A percentile compares a stretch with the other conserved stretches of the same genome.
These are phyloP conservation scores for Trichopria drosophilae DNA, from an alignment of 2,888 invertebrate genomes.

Conservation along the genomic window DNA sequence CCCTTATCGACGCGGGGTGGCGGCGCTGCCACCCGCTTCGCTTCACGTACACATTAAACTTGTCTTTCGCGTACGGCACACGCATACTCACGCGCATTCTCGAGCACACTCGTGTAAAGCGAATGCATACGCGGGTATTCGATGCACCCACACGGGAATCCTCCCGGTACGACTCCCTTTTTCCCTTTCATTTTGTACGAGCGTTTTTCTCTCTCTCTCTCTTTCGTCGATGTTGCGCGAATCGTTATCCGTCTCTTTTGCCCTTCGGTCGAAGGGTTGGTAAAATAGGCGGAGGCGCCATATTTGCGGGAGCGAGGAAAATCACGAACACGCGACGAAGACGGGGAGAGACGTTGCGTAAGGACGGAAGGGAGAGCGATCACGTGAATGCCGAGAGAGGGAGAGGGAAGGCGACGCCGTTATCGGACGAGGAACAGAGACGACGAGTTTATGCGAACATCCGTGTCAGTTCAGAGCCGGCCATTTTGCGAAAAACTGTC, in stretches of 20 bases:
- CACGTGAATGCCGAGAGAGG: conserved; percentile 24
- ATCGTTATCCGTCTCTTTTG: conserved; percentile 22
- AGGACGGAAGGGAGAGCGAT: conserved; percentile 31
- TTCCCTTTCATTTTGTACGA: conserved; percentile 5
- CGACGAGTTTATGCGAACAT: conserved; percentile 54
- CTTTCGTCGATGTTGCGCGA: conserved; percentile 35
- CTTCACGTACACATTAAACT: conserved; percentile 37
- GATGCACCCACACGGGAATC: conserved; percentile 26
- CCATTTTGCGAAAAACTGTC: conserved; percentile 59
- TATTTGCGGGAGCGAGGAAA: conserved; percentile 58
- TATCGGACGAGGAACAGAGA: conserved; percentile 28
- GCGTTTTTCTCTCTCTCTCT: conserved; percentile 29
- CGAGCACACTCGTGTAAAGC: conserved; percentile 12
- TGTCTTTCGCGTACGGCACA: conserved; percentile 33
- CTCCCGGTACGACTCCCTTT: conserved; percentile 22
- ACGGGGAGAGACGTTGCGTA: conserved; percentile 38
- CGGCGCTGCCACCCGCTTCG: conserved; percentile 30
- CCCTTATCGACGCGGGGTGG: conserved; percentile 38
- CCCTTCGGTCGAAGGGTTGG: conserved; percentile 32
- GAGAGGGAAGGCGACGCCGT: conserved; percentile 26
- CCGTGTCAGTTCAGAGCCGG: conserved; percentile 57
- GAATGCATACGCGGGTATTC: too few relatives aligned
- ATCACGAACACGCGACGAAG: conserved; percentile 53
- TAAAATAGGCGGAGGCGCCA: conserved; percentile 57
- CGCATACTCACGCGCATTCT: conserved; percentile 13